Base-by-base conservation (phyloP, 2,797 vertebrate species). In the Oryzias sinensis region DNA sequence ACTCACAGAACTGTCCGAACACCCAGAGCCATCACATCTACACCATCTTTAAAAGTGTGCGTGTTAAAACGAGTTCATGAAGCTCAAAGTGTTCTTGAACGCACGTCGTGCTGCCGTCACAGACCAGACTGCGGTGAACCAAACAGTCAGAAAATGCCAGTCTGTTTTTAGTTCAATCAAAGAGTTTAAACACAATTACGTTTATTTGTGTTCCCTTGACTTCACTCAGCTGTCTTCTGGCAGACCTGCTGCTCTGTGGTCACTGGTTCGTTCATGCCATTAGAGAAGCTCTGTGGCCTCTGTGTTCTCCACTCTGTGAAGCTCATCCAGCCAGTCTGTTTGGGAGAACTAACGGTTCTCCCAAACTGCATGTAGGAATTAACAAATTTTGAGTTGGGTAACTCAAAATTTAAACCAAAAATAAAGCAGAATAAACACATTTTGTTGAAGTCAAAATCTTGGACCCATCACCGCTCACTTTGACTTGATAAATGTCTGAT, bases 271-370 rank as follows among this genome's bases (percentile, higher is more conserved):
- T 27, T 49, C 48, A 44, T 59, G 71, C 68, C 75, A 77, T 72
- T 70, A 76, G 64, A 74, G 50, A 61, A 62, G 25, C 62, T 37
- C 60, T 18, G 27, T 43, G 17, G 59, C 58, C 42, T 74, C 53
- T 61, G 72, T 63, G 65, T 76, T 54, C 53, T 15, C 53, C 37
- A 9, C 40, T 42, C 47, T 49, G 66, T 61, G 61, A 77, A 74
- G 74, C 73, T n/a, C 50, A 61, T 62, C 60, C 55, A 73, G 60
- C 44, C 27, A 1, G 49, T 54, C 59, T 76, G 53, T 82, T 76
- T 74, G 67, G 61, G 65, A 59, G 45, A 49, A 46, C 59, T 45
- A 57, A 33, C 59, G 59, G 73, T n/a, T n/a, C n/a, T n/a, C n/a
- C n/a, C n/a, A n/a, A n/a, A n/a, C n/a, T n/a, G n/a, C n/a, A n/a